These are phyloP conservation scores for Rhea americana DNA, from an alignment of 2,113 vertebrate species.

Conservation along the genomic window DNA sequence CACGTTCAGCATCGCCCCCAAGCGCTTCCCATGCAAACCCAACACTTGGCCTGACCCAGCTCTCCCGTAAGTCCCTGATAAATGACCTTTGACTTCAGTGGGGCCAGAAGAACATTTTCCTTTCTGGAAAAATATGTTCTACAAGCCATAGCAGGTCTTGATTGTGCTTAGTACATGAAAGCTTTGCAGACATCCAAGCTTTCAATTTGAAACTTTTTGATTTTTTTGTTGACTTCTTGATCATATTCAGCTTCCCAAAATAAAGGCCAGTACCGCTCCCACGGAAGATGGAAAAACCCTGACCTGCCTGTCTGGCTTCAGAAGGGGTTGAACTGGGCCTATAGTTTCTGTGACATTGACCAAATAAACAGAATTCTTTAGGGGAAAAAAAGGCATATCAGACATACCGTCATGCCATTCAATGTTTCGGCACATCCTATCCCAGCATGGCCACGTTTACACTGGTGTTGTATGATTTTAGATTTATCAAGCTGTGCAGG, in stretches of 20 bases:
- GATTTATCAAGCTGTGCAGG: conserved; percentile 87
- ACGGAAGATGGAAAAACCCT: no score
- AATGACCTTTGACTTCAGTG: background rate
- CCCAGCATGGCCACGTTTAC: conserved; percentile 55
- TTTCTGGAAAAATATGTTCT: background rate
- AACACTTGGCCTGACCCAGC: background rate
- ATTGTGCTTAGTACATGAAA: background rate
- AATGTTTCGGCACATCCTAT: background rate
- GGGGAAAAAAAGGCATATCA: background rate
- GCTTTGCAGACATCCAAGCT: background rate
- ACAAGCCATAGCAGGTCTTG: background rate
- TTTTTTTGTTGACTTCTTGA: no score
- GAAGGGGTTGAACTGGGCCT: no score
- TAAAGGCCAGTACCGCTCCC: background rate
- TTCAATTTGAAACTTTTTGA: background rate
- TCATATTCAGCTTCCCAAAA: no score
- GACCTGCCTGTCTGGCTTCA: background rate
- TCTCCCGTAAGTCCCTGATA: background rate
- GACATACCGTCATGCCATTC: background rate
- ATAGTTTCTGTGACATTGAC: accelerated
- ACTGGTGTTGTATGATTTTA: conserved; percentile 75
- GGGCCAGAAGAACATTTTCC: background rate
- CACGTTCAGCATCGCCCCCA: background rate
- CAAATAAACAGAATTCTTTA: background rate
- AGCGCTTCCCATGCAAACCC: background rate